Conservation (phyloP, 23 tunicate genomes). For the Ciona savignyi region DNA sequence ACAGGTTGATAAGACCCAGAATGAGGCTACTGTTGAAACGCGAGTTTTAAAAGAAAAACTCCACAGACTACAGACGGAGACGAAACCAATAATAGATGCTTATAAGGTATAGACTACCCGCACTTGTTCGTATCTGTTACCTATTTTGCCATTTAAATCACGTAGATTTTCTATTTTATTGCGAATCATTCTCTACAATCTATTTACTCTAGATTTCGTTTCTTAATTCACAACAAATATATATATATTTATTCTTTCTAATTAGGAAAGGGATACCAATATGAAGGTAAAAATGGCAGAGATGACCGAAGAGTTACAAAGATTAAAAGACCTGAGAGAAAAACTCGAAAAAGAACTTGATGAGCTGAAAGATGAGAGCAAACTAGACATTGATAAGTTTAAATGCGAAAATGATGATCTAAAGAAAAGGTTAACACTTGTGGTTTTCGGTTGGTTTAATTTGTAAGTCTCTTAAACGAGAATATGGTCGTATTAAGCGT, state of each 20-base stretch:
- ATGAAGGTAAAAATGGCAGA: slow-evolving; percentile 22
- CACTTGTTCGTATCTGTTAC: too few species aligned
- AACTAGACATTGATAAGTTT: slow-evolving; percentile 5
- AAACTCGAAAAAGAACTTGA: slow-evolving; percentile 17
- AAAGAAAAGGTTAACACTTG: slow-evolving; percentile 23
- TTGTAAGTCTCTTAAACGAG: too few species aligned
- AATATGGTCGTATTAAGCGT: too few species aligned
- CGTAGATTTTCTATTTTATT: too few species aligned
- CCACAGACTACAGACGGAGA: slow-evolving; percentile 26
- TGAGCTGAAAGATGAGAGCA: slow-evolving; percentile 6
- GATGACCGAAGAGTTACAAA: slow-evolving; percentile 6
- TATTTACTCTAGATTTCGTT: too few species aligned
- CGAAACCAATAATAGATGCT: slow-evolving; percentile 49
- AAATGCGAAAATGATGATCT: slow-evolving; percentile 21
- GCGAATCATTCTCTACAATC: too few species aligned
- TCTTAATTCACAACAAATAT: too few species aligned
- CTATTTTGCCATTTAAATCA: too few species aligned
- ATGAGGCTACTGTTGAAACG: slow-evolving; percentile 45
- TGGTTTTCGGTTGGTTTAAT: too few species aligned
- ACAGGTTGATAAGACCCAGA: slow-evolving; percentile 46
- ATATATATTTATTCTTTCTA: not conserved
- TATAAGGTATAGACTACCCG: slow-evolving; percentile 52
- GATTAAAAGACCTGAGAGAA: slow-evolving; percentile 8
- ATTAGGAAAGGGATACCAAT: slow-evolving; percentile 46
- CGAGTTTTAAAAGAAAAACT: slow-evolving; percentile 46